These are phyloP conservation scores for Gandaritis pyraliata DNA, from an alignment of 2,888 invertebrate species.

Conservation along the genomic window DNA sequence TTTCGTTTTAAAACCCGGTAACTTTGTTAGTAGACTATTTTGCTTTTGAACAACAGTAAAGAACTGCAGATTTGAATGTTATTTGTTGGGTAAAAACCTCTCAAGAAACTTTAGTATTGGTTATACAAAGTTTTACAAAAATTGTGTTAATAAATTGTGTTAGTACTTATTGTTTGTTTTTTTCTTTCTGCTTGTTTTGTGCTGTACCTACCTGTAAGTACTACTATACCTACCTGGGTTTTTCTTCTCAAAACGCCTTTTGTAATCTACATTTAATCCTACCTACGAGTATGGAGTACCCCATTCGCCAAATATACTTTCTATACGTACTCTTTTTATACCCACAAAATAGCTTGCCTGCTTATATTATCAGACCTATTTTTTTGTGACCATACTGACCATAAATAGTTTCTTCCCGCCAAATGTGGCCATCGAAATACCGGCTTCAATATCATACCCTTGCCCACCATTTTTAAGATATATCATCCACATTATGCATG, in stretches of 20 bases:
- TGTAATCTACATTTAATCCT: no score
- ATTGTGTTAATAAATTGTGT: no score
- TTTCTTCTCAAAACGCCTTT: no score
- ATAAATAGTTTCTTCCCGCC: conserved; percentile 10
- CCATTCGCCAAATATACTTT: no score
- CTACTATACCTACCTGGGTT: no score
- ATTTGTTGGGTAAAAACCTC: not conserved
- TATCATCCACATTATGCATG: conserved; percentile 20
- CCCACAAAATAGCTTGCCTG: not conserved
- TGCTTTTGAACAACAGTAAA: not conserved
- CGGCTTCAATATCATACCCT: conserved; percentile 13
- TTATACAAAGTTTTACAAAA: no score
- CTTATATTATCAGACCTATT: not conserved
- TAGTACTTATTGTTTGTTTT: no score
- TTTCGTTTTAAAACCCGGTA: conserved; percentile 12
- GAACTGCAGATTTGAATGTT: conserved; percentile 2
- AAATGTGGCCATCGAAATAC: conserved; percentile 10
- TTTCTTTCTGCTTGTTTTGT: no score
- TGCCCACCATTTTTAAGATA: conserved; percentile 13
- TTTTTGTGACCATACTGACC: conserved; percentile 4
- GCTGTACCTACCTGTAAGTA: no score
- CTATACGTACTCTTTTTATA: not conserved
- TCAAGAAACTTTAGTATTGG: not conserved
- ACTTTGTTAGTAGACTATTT: conserved; percentile 11
- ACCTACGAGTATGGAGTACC: no score